These are phyloP conservation scores for Netelia melanura DNA, from an alignment of 2,888 invertebrate genomes.

Conservation along the genomic window DNA sequence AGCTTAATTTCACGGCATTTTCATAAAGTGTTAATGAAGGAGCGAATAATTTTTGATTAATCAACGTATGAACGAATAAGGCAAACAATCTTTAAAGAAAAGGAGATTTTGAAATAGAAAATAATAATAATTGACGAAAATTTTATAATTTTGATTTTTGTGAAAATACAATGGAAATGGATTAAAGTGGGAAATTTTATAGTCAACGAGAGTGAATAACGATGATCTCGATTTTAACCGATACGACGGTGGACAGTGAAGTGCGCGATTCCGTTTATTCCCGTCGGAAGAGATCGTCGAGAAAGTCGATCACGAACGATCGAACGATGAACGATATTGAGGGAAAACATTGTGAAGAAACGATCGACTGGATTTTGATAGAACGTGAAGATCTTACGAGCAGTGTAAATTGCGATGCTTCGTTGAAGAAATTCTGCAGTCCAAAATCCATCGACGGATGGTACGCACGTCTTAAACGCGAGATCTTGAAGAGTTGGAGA, in stretches of 20 bases:
- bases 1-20: conserved; percentile 14
- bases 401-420: conserved; percentile 51
- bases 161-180: too few relatives aligned
- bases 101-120: too few relatives aligned
- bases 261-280: conserved; percentile 55
- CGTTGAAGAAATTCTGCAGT: conserved; percentile 62
- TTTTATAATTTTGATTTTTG: too few relatives aligned
- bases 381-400: conserved; percentile 56
- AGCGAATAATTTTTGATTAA: not conserved
- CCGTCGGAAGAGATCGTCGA: conserved; percentile 51
- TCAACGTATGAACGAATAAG: conserved; percentile 14
- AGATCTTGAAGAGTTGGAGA: conserved; percentile 72
- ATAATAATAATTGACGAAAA: too few relatives aligned
- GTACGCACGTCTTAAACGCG: conserved; percentile 74
- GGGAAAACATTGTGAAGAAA: conserved; percentile 19
- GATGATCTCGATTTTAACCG: conserved; percentile 68
- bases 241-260: conserved; percentile 62
- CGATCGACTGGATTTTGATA: conserved; percentile 50
- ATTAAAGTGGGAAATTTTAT: not conserved
- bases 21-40: not conserved
- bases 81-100: too few relatives aligned
- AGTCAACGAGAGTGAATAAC: not conserved
- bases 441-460: conserved; percentile 68
- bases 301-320: conserved; percentile 7
- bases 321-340: conserved; percentile 33